Conservation (phyloP, 2,888 invertebrate genomes). For the Autographa pulchrina region DNA sequence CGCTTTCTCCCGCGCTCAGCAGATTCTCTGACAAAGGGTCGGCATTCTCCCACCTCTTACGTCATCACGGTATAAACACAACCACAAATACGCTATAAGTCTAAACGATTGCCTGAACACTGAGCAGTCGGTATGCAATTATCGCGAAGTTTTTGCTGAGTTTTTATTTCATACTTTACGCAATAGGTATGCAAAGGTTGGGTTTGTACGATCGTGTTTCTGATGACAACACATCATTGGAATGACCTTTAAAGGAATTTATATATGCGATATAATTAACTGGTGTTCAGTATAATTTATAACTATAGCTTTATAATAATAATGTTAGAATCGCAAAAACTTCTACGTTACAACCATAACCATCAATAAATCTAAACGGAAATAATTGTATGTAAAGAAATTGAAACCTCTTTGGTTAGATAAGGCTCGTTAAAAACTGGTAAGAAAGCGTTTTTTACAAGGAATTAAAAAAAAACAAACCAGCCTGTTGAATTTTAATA, state of each 20-base stretch:
- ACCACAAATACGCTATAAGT: background rate
- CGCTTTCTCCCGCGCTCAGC: slow-evolving; percentile 50
- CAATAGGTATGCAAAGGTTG: slow-evolving; percentile 6
- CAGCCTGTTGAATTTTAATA: background rate
- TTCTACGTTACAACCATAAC: background rate
- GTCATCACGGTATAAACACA: slow-evolving; percentile 30
- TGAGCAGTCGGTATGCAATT: background rate
- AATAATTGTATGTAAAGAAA: background rate
- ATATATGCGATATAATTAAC: slow-evolving; percentile 26
- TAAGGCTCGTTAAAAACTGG: background rate
- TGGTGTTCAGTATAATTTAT: slow-evolving; percentile 17
- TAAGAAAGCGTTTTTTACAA: background rate
- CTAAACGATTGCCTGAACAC: background rate
- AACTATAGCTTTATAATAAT: background rate
- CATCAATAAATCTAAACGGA: background rate
- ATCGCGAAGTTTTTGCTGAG: background rate
- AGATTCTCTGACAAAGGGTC: slow-evolving; percentile 50
- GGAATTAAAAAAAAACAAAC: background rate
- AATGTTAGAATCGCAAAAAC: background rate
- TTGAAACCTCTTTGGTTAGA: background rate
- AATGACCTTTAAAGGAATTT: slow-evolving; percentile 28
- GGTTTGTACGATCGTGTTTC: background rate
- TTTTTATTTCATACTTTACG: slow-evolving; percentile 3
- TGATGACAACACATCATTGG: slow-evolving; percentile 19
- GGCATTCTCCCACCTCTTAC: slow-evolving; percentile 31